phyloP scores from a whole-genome alignment of 1,140 invertebrate genomes.

The Drosophila gunungcola region DNA sequence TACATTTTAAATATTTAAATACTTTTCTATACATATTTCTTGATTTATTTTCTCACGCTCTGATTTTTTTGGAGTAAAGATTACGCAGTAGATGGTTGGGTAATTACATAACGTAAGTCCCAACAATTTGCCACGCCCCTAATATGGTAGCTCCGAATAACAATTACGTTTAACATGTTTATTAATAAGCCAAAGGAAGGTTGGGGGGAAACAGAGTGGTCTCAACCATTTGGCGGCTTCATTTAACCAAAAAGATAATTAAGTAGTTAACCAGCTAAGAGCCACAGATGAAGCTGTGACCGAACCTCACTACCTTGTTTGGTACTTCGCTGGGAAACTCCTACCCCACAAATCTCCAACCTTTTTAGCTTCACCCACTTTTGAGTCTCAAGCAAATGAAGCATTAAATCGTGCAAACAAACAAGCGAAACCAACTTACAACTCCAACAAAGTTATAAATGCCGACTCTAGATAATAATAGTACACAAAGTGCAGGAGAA shows the following conservation, averaged over 20 bases:
- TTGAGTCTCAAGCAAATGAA: constrained; percentile 50
- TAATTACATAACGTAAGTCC: constrained; percentile 30
- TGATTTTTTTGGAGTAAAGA: constrained; percentile 22
- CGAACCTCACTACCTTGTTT: constrained; percentile 42
- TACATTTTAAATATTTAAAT: no score
- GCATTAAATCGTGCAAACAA: constrained; percentile 65
- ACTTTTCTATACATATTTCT: background rate
- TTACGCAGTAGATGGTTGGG: constrained; percentile 10
- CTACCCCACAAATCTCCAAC: constrained; percentile 16
- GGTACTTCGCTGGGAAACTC: constrained; percentile 28
- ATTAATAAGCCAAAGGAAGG: constrained; percentile 49
- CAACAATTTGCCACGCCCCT: constrained; percentile 26
- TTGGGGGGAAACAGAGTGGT: background rate
- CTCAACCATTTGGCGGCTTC: constrained; percentile 34
- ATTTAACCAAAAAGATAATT: constrained; percentile 53
- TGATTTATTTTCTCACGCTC: constrained; percentile 43
- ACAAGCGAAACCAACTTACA: constrained; percentile 48
- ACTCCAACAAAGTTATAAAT: constrained; percentile 54
- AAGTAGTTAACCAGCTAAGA: constrained; percentile 47
- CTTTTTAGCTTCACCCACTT: constrained; percentile 48
- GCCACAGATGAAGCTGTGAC: constrained; percentile 25
- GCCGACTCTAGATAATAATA: constrained; percentile 57
- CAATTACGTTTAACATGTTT: constrained; percentile 64
- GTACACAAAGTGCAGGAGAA: constrained; percentile 19
- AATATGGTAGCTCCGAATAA: constrained; percentile 45